Base-by-base conservation (phyloP, 2,888 invertebrate genomes). In the Itoplectis maculator region DNA sequence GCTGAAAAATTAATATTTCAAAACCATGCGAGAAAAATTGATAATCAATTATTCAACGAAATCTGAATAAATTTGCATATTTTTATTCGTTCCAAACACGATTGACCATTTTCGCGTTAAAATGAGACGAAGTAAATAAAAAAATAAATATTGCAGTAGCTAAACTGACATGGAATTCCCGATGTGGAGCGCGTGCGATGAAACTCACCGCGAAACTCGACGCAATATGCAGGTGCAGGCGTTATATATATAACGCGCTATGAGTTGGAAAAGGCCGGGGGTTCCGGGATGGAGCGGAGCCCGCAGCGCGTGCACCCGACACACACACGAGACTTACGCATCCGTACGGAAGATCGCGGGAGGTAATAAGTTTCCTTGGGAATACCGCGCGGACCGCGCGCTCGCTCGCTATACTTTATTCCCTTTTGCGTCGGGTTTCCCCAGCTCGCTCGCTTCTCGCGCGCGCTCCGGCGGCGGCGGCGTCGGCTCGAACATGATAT, bases 341-440 rank as follows among this genome's bases (percentile, higher is more conserved):
- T 70, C 77, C 77, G 49, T 59, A 79, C 69, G 77, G 78, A 83
- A 83, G 83, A 81, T 83, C 74, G 63, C 56, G 76, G 42, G 73
- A 73, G 86, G 84, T 90, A 90, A 90, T 89, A 90, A 89, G 89
- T 89, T 90, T 87, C 89, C 85, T 70, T 86, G 89, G 88, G 89
- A 90, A 90, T 90, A 88, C 86, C 76, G 68, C n/a, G 74, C 73
- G 70, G 81, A 79, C 79, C 61, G 72, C 70, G 77, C 68, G 63
- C 29, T 2, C 29, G 29, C 29, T 2, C 29, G 29, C 29, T 69
- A 87, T 87, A 88, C 85, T 86, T 87, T 87, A 88, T 89, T 89
- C 88, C 79, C 83, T 88, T 88, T 89, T 83, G 85, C 85, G 84
- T 86, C 87, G 84, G 82, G 70, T 76, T 70, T 72, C 42, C 56